phyloP scores from a whole-genome alignment of 1,140 invertebrate species.

The Drosophila sproati region DNA sequence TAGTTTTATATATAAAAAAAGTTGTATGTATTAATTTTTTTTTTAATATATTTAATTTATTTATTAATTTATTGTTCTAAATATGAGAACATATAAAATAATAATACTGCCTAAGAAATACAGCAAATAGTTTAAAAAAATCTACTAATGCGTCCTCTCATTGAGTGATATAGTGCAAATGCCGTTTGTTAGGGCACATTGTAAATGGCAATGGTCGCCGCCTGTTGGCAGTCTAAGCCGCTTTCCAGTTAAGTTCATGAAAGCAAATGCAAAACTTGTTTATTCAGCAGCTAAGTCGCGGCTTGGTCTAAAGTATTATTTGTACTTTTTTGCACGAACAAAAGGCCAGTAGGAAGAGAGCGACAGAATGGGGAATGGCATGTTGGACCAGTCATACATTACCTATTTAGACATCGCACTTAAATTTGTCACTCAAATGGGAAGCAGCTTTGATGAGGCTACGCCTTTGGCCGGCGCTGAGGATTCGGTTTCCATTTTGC shows the following conservation, averaged over 20 bases:
- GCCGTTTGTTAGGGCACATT: constrained; percentile 37
- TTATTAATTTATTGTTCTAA: no score
- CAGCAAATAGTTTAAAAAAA: no score
- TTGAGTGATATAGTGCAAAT: constrained; percentile 2
- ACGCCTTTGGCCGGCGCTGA: constrained; percentile 11
- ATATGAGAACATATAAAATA: no score
- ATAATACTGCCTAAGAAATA: no score
- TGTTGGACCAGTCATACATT: constrained; percentile 40
- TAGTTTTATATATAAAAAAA: no score
- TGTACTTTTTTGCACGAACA: constrained; percentile 23
- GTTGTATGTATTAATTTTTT: no score
- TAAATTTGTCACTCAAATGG: constrained; percentile 74
- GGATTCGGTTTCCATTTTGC: constrained; percentile 32
- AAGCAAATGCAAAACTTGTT: constrained; percentile 79
- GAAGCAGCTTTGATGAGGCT: constrained; percentile 20
- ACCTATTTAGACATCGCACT: constrained; percentile 75
- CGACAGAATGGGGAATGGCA: not conserved
- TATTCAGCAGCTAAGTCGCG: constrained; percentile 76
- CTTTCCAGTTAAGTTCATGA: constrained; percentile 73
- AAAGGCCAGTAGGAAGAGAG: not conserved
- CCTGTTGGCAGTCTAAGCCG: constrained; percentile 56
- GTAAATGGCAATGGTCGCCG: constrained; percentile 48
- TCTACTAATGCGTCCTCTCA: no score
- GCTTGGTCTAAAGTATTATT: constrained; percentile 46
- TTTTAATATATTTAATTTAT: no score